phyloP scores from a whole-genome alignment of 2,797 vertebrate species.

The Clamator glandarius region DNA sequence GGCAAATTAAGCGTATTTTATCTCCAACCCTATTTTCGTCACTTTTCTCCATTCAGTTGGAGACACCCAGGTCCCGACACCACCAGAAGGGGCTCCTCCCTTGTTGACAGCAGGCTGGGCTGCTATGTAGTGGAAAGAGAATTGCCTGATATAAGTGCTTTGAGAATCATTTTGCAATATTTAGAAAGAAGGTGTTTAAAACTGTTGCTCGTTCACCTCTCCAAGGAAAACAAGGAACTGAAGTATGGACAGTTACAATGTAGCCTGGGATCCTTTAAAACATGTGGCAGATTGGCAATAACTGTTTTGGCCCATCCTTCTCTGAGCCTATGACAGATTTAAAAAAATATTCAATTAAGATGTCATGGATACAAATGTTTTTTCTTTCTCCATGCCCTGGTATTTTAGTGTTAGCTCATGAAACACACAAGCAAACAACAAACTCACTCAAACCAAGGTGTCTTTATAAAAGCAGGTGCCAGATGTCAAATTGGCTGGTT shows the following conservation, averaged over 20 bases:
- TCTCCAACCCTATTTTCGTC: not conserved
- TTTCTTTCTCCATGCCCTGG: not conserved
- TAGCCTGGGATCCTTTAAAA: not conserved
- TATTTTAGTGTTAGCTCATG: not conserved
- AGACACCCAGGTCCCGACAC: not conserved
- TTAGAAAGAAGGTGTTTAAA: not conserved
- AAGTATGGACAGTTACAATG: rapidly evolving
- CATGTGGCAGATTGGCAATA: not conserved
- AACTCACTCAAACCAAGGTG: not conserved
- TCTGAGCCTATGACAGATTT: not conserved
- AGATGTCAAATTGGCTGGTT: not conserved
- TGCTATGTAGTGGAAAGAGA: not conserved
- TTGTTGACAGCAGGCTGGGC: not conserved
- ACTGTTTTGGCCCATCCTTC: not conserved
- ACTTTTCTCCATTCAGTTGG: not conserved
- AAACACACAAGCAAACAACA: not conserved
- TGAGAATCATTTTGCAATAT: not conserved
- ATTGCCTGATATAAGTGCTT: not conserved
- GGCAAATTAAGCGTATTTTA: not conserved
- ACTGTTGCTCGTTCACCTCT: not conserved
- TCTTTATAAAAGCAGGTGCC: not conserved
- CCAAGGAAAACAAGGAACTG: not conserved
- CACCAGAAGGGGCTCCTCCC: not conserved
- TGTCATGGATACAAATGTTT: not conserved
- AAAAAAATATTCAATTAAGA: not conserved